phyloP scores from a whole-genome alignment of 2,113 vertebrate genomes.

The Scomber colias region DNA sequence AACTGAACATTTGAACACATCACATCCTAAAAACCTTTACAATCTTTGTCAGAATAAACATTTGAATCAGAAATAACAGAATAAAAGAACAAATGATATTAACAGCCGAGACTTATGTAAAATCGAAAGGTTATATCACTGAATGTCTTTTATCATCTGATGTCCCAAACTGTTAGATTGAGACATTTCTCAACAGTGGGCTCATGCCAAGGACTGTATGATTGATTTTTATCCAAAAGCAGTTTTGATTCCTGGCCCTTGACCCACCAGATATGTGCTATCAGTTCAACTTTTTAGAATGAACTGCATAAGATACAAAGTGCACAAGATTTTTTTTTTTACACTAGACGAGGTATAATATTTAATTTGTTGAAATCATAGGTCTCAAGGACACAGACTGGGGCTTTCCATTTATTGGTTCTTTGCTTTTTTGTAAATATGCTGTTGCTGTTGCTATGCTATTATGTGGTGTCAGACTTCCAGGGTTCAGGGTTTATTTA shows the following conservation, averaged over 20 bases:
- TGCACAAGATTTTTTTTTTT: slow-evolving; percentile 17
- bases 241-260: slow-evolving; percentile 47
- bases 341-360: not conserved
- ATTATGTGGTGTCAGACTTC: no score
- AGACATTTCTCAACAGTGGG: slow-evolving; percentile 63
- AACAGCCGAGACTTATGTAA: not conserved
- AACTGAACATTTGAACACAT: not conserved
- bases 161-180: not conserved
- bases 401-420: not conserved
- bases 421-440: no score
- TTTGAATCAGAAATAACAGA: not conserved
- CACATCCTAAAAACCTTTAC: not conserved
- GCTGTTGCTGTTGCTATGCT: no score
- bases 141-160: not conserved
- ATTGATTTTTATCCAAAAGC: slow-evolving; percentile 54
- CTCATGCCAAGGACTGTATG: slow-evolving; percentile 55
- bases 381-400: not conserved
- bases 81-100: not conserved
- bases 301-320: slow-evolving; percentile 49
- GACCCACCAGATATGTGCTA: slow-evolving; percentile 55
- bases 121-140: not conserved
- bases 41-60: not conserved
- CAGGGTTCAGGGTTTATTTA: no score
- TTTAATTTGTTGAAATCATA: slow-evolving; percentile 33
- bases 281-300: slow-evolving; percentile 42